Evolutionary conservation across 2,888 invertebrate species (phyloP), one percentile per base, ranked within the genome.

Genomic region (Salpingus planirostris): DNA sequence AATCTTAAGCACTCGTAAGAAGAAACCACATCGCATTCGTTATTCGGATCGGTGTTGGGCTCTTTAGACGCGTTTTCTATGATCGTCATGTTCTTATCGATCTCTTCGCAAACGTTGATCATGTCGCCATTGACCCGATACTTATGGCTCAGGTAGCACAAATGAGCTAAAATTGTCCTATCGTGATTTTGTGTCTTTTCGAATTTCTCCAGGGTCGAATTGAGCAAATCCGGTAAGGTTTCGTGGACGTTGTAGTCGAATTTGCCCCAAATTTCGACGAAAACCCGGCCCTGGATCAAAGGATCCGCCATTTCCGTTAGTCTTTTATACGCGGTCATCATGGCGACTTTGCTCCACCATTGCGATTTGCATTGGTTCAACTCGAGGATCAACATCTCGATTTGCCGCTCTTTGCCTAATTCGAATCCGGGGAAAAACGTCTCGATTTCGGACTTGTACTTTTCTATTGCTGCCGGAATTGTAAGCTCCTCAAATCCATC

Each of bases 261-360:
- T 5, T 31, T 14, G 13, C 34, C 31, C 38, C 34, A 38, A 15
- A 31, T 25, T 7, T 38, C 34, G 2, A 30, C 8, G 11, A 38
- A 33, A 8, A 38, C n/a, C n/a, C 1, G 10, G n/a, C 22, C 31
- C 2, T 11, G 13, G 2, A 7, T 5, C 8, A 10, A 15, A 3
- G 23, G 10, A 5, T 18, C 15, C 7, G 24, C 24, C 1, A 34
- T n/a, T 21, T 38, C 11, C 2, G 5, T 28, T n/a, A 38, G 27
- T 8, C 27, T 10, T n/a, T 15, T 13, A 6, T 24, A 27, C 3
- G 18, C 21, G 6, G 22, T n/a, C 31, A 23, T 29, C 34, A 38
- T 35, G 2, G 34, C 24, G 8, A 35, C n/a, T 31, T 35, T 34
- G 29, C 38, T 38, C 15, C 29, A 29, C 34, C 34, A 38, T n/a